phyloP scores from a whole-genome alignment of 2,797 vertebrate genomes.

The Cephalopachus bancanus region DNA sequence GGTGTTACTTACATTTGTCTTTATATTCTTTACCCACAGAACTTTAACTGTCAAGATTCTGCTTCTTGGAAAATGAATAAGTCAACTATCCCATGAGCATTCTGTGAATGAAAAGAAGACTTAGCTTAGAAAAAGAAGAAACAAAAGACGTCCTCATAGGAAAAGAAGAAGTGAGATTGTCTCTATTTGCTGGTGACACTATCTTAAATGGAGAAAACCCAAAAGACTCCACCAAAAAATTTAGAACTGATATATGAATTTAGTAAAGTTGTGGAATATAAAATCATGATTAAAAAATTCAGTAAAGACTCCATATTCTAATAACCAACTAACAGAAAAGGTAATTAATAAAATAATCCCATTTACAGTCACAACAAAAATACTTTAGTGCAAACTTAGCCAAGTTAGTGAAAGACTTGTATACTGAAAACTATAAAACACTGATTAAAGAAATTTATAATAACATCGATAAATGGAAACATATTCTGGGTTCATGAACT shows the following conservation, averaged over 20 bases:
- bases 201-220: background rate
- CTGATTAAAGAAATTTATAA: background rate
- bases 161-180: background rate
- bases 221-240: background rate
- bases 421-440: background rate
- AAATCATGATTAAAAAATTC: background rate
- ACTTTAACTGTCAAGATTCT: background rate
- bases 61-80: conserved; percentile 26
- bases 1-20: background rate
- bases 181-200: background rate
- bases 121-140: background rate
- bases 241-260: background rate
- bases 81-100: background rate
- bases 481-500: background rate
- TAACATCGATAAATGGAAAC: background rate
- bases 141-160: background rate
- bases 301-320: background rate
- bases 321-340: background rate
- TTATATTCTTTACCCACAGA: background rate
- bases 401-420: background rate
- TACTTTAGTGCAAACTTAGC: background rate
- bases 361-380: background rate
- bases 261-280: background rate
- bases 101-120: conserved; percentile 3
- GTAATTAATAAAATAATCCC: background rate